Evolutionary conservation across 1,140 invertebrate species (phyloP).

Genomic region (Ooceraea biroi): DNA sequence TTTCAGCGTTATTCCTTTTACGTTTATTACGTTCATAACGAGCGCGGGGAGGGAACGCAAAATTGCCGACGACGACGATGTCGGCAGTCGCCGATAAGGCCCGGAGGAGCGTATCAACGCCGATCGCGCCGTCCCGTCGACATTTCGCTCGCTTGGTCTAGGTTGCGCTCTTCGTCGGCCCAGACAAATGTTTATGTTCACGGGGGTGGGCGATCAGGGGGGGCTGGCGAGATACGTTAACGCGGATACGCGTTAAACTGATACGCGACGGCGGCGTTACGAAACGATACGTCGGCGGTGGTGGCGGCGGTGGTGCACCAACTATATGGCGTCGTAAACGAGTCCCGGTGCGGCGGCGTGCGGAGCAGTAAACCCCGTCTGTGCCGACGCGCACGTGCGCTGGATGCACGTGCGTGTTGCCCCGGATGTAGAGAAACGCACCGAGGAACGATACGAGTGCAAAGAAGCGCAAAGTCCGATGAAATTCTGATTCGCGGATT

Average conservation of each 20-base stretch:
- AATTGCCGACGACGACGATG: background rate
- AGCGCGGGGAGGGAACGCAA: background rate
- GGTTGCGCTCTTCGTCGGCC: constrained; percentile 25
- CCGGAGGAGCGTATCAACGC: background rate
- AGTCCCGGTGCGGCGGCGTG: constrained; percentile 29
- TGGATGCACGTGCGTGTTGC: constrained; percentile 53
- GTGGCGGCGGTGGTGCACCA: constrained; percentile 11
- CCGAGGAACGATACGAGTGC: background rate
- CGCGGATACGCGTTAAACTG: constrained; percentile 65
- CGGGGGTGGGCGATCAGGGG: background rate
- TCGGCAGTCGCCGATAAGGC: constrained; percentile 19
- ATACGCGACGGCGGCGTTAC: constrained; percentile 64
- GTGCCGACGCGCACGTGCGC: constrained; percentile 31
- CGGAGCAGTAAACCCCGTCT: constrained; percentile 48
- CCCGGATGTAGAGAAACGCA: background rate
- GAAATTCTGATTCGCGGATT: background rate
- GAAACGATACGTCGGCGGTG: constrained; percentile 49
- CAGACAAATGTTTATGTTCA: constrained; percentile 35
- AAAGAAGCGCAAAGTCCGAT: background rate
- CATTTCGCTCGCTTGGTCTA: constrained; percentile 12
- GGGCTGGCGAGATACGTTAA: background rate
- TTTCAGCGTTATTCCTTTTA: constrained; percentile 35
- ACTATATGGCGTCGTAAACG: constrained; percentile 66
- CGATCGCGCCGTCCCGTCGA: background rate
- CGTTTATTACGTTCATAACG: constrained; percentile 18